Evolutionary conservation across 2,888 invertebrate genomes (phyloP), one percentile per base, ranked within the genome.

Genomic region (Baronia brevicornis): DNA sequence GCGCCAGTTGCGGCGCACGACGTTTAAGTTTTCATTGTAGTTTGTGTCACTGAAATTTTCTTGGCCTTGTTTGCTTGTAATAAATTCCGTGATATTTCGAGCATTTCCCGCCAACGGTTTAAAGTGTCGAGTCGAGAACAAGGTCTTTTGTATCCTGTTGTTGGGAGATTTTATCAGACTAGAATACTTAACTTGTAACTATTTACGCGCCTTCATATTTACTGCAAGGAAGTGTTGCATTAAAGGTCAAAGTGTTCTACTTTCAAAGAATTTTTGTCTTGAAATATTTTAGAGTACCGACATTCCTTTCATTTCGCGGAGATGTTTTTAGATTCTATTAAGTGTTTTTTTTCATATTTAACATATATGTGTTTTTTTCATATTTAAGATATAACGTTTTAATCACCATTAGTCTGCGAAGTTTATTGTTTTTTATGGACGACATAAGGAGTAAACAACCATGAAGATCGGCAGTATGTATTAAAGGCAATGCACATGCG

Each of bases 21-120:
- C 40, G 32, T 38, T 46, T 43, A 48, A 46, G 38, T 51, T 48
- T 49, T 49, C 49, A 48, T 45, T 48, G 43, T 49, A 51, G 40
- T 41, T 39, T 35, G 33, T 39, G 50, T 47, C 50, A 43, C 39
- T 37, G 33, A 33, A 48, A 51, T 53, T 56, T 51, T 43, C 51
- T 46, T 46, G 36, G 43, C 33, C 39, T 44, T 40, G 46, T 7
- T 18, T 2, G 9, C 5, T 11, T 6, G 26, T 15, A 15, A 28
- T 34, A 28, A 34, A 34, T 29, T 24, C 20, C 25, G 13, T 25
- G 25, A 20, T 29, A 29, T 35, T 35, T 6, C 13, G 12, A 24
- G 12, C 23, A 10, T 18, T 13, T 18, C 11, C 32, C 17, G 28
- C 9, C 9, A 25, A 12, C 25, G 25, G 19, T 13, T 32, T 19